Evolutionary conservation across 92 coral and sea anemone genomes (phyloP), one percentile per base, ranked within the genome.

Genomic region (Actinernus sp.): DNA sequence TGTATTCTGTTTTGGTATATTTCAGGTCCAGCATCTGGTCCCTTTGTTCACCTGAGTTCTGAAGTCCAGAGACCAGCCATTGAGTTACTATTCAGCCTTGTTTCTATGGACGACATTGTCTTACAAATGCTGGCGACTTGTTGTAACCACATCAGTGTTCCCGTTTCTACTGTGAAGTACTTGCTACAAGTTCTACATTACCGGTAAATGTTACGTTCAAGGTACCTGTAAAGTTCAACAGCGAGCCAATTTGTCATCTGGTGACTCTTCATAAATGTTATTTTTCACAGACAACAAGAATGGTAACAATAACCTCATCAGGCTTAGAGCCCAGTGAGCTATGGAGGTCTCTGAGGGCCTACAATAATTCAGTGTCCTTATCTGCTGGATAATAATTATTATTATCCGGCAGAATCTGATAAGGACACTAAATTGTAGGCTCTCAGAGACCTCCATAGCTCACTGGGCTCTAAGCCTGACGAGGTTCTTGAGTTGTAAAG

Each of bases 41-140:
- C 82, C 55, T 95, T 95, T 54, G 36, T 62, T 31, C 32, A 19
- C 19, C 77, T 91, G 59, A 63, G 62, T 49, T 79, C 54, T 39
- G 58, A 64, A 8, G 60, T 68, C 41, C 97, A 95, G 64, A 56
- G 73, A 21, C 65, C 79, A 16, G 75, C 93, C 2, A 45, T 84
- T 32, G 97, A 95, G 71, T 70, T 95, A 19, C 58, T 95, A 50
- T 95, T 70, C 68, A 78, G 62, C 30, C 85, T 90, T 1, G 81
- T 74, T 25, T 49, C 50, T n/a, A 18, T 86, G 33, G 54, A 54
- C 31, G 61, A 29, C 17, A 38, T 16, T 7, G 50, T 89, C 57
- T 53, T 89, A 16, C 78, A 70, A 40, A 53, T 53, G 5, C 17
- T 89, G 49, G 89, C 79, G 11, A 24, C 25, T 14, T 89, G 96